Conservation (phyloP, 2,113 vertebrate genomes). For the Lagopus muta region DNA sequence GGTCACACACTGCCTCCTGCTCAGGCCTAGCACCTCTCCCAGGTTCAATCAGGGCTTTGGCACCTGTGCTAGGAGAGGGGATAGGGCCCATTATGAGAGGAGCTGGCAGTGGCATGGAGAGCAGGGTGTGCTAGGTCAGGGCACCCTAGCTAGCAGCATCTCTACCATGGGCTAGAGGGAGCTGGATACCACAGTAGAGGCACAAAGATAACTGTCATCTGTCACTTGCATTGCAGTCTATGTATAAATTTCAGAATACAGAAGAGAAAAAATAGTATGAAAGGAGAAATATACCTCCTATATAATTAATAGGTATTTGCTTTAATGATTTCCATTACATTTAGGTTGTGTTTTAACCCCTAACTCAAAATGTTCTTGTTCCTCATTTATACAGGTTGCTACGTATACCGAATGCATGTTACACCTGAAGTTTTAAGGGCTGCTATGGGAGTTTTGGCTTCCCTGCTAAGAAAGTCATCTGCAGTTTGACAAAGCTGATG, state of each 20-base stretch:
- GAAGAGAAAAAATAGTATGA: not conserved
- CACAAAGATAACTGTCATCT: not conserved
- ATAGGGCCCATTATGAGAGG: rapidly evolving
- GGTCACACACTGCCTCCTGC: not conserved
- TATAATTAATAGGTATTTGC: not conserved
- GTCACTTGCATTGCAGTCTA: not conserved
- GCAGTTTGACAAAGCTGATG: not conserved
- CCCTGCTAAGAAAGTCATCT: not conserved
- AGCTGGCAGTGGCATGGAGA: not conserved
- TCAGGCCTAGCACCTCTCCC: not conserved
- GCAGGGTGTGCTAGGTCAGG: rapidly evolving
- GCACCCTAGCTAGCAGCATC: rapidly evolving
- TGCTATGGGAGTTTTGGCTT: slow-evolving; percentile 36
- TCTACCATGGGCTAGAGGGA: not conserved
- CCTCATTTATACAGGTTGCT: not conserved
- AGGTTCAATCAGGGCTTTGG: not conserved
- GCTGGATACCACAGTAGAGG: not conserved
- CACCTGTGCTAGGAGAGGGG: rapidly evolving
- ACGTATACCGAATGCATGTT: not conserved
- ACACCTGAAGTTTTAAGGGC: not conserved
- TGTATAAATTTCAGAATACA: not conserved
- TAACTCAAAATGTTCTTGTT: not conserved
- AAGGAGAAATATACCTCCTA: not conserved
- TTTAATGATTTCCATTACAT: not conserved
- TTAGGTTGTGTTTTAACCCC: slow-evolving; percentile 9